Conservation (phyloP, 2,888 invertebrate species). For the Sinodicranocentrus sp. region DNA sequence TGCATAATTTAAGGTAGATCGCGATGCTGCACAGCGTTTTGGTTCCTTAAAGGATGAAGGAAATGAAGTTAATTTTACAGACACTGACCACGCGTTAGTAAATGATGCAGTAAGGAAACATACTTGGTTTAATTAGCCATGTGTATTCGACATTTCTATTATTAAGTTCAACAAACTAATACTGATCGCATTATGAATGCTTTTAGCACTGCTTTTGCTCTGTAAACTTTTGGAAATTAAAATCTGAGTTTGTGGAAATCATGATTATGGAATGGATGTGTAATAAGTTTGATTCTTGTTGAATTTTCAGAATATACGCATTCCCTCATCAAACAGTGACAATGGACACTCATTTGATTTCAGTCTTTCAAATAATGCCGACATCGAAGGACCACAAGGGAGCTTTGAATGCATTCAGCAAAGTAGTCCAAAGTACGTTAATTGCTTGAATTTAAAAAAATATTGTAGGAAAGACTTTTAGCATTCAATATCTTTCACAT, state of each 20-base stretch:
- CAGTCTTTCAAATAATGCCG: conserved; percentile 87
- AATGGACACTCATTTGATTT: conserved; percentile 83
- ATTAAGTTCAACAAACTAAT: no score
- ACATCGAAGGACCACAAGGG: conserved; percentile 91
- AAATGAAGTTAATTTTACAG: conserved; percentile 38
- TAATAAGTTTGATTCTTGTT: conserved; percentile 10
- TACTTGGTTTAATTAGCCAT: no score
- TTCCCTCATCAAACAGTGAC: conserved; percentile 73
- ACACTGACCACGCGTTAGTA: conserved; percentile 23
- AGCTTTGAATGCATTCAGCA: conserved; percentile 95
- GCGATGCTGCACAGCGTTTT: no score
- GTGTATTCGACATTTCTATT: no score
- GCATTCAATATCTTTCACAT: background rate
- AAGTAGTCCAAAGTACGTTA: conserved; percentile 77
- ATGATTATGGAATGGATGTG: no score
- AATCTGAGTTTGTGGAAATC: no score
- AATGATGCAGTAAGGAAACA: background rate
- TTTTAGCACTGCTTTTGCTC: no score
- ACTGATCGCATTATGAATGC: no score
- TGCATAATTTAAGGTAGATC: background rate
- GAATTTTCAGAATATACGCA: conserved; percentile 76
- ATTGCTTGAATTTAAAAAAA: background rate
- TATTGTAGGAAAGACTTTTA: background rate
- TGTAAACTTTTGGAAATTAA: no score
- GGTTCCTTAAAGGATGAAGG: conserved; percentile 23